phyloP scores from a whole-genome alignment of 2,888 invertebrate species.

The Lithophane ornitopus region DNA sequence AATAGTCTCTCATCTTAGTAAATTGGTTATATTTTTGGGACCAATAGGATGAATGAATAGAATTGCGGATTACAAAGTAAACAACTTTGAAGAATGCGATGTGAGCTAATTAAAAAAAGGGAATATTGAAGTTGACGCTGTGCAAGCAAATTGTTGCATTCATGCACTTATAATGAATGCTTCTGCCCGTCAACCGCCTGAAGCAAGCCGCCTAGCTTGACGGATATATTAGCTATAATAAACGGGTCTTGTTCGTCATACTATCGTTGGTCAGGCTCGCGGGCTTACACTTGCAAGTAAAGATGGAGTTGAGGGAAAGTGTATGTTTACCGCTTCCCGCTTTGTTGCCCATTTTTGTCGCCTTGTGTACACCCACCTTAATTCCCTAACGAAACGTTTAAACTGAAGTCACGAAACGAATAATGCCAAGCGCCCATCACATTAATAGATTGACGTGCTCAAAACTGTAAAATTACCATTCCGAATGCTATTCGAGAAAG shows the following conservation, averaged over 20 bases:
- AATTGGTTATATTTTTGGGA: background rate
- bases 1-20: background rate
- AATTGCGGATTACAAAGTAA: background rate
- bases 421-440: constrained; percentile 80
- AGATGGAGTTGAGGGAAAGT: constrained; percentile 7
- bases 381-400: constrained; percentile 59
- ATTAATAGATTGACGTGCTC: constrained; percentile 89
- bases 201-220: constrained; percentile 28
- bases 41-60: background rate
- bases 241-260: constrained; percentile 2
- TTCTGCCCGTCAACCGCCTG: constrained; percentile 18
- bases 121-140: constrained; percentile 4
- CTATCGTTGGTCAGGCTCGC: background rate
- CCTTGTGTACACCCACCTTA: constrained; percentile 44
- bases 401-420: constrained; percentile 84
- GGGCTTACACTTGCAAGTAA: background rate
- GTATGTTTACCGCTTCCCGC: background rate
- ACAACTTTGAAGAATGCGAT: background rate
- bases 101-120: constrained; percentile 13
- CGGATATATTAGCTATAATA: constrained; percentile 41
- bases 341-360: background rate
- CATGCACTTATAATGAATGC: constrained; percentile 30
- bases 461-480: constrained; percentile 90
- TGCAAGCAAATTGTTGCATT: constrained; percentile 13
- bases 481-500: constrained; percentile 79